Conservation (phyloP, 1,140 invertebrate species). For the Phthorimaea operculella region DNA sequence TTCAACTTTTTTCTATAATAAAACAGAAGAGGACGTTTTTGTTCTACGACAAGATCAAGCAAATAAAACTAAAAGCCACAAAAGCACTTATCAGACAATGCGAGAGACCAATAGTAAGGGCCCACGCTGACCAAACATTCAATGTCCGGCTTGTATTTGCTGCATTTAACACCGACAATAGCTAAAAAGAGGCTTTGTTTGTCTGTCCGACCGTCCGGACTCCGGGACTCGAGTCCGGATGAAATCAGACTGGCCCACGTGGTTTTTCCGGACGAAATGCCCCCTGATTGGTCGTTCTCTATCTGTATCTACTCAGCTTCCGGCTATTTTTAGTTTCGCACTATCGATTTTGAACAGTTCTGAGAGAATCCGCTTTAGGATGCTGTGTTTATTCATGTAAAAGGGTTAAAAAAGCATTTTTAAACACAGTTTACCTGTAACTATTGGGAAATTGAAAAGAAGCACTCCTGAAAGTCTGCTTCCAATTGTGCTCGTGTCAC, state of each 20-base stretch:
- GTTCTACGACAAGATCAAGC: too few species aligned
- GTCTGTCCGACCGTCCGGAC: background rate
- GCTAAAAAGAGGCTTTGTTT: background rate
- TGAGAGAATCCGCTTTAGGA: too few species aligned
- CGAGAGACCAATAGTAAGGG: conserved; percentile 11
- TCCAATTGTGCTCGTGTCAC: too few species aligned
- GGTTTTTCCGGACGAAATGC: background rate
- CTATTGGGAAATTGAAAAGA: too few species aligned
- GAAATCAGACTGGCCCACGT: background rate
- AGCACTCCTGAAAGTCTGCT: too few species aligned
- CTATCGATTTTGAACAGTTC: background rate
- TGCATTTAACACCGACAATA: conserved; percentile 15
- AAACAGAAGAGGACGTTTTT: too few species aligned
- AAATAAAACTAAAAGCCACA: too few species aligned
- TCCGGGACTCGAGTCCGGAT: background rate
- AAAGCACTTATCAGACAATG: too few species aligned
- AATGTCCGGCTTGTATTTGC: conserved; percentile 15
- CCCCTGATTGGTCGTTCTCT: background rate
- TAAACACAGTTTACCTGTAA: too few species aligned
- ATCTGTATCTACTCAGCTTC: background rate
- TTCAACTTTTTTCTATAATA: too few species aligned
- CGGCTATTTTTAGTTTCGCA: background rate
- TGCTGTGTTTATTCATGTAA: too few species aligned
- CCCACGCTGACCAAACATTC: conserved; percentile 23
- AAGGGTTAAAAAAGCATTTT: too few species aligned